Evolutionary conservation across 2,888 invertebrate species (phyloP).

Genomic region (Nineta flava): DNA sequence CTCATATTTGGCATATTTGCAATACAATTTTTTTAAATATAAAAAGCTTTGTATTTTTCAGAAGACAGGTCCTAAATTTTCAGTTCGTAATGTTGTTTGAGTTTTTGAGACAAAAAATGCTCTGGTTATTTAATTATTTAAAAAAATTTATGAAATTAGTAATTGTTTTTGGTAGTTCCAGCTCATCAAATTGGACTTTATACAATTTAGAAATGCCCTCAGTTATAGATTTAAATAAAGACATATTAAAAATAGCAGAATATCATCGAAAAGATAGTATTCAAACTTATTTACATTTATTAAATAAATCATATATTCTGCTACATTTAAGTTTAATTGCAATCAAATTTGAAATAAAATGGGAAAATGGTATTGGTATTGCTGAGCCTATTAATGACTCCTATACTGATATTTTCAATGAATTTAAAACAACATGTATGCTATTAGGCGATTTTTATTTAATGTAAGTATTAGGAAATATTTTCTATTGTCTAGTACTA

Average conservation of each 20-base stretch:
- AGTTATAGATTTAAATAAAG: slow-evolving; percentile 46
- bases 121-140: too few relatives aligned
- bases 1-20: too few relatives aligned
- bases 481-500: background rate
- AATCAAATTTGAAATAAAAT: slow-evolving; percentile 20
- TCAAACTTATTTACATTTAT: slow-evolving; percentile 50
- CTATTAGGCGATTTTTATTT: slow-evolving; percentile 39
- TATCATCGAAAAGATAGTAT: slow-evolving; percentile 45
- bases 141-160: too few relatives aligned
- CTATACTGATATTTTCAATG: slow-evolving; percentile 16
- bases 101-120: too few relatives aligned
- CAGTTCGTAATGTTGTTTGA: too few relatives aligned
- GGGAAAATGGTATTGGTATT: slow-evolving; percentile 22
- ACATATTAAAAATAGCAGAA: slow-evolving; percentile 50
- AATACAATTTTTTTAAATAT: too few relatives aligned
- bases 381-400: slow-evolving; percentile 16
- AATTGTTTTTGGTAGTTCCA: slow-evolving; percentile 18
- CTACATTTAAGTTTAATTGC: slow-evolving; percentile 33
- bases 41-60: too few relatives aligned
- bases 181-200: slow-evolving; percentile 44
- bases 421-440: slow-evolving; percentile 35
- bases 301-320: slow-evolving; percentile 57
- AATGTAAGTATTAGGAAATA: slow-evolving; percentile 23
- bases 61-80: too few relatives aligned
- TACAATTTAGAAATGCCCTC: slow-evolving; percentile 52